Percentiles rank a stretch among this genome's conserved stretches.
These are phyloP conservation scores for Propithecus coquereli DNA, from an alignment of 2,113 vertebrate species.

Conservation along the genomic window DNA sequence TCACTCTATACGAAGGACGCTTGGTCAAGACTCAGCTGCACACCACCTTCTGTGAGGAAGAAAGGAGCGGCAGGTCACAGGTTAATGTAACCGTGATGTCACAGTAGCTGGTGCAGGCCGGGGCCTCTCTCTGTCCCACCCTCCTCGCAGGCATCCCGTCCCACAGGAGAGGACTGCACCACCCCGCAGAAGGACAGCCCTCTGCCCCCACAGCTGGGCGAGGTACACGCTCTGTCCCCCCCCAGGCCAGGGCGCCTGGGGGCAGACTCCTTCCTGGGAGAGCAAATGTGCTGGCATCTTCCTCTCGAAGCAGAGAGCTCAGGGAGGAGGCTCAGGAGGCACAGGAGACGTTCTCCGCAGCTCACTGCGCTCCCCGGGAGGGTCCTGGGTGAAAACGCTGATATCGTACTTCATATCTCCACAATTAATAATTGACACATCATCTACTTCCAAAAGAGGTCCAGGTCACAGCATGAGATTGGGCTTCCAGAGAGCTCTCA, in stretches of 20 bases:
- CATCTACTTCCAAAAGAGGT: background rate
- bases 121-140: background rate
- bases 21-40: background rate
- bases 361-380: background rate
- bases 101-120: background rate
- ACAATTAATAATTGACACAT: background rate
- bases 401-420: background rate
- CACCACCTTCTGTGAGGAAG: background rate
- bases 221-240: background rate
- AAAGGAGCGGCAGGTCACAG: fast-evolving
- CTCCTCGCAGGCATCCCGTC: background rate
- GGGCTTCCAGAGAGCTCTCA: background rate
- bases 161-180: background rate
- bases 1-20: background rate
- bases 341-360: background rate
- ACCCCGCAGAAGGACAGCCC: background rate
- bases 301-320: background rate
- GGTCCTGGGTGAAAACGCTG: background rate
- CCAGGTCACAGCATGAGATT: background rate
- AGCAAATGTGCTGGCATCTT: background rate
- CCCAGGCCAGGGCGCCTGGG: background rate
- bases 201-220: background rate
- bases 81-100: background rate
- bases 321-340: background rate
- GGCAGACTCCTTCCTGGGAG: background rate